Conservation (phyloP, 53 echinoderm and acorn worm genomes). For the Patiria pectinifera region DNA sequence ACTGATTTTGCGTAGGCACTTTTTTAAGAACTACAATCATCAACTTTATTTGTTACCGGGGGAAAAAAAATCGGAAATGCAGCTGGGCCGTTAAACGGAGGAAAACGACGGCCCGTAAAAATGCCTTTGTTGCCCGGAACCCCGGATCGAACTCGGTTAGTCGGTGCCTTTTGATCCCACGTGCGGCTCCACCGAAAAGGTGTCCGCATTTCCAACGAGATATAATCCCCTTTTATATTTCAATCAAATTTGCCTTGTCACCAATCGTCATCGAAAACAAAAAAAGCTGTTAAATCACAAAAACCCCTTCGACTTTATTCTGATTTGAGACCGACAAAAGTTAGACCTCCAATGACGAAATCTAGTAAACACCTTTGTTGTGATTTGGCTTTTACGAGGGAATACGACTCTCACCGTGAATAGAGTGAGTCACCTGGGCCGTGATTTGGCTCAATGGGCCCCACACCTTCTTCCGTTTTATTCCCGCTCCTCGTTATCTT, state of each 20-base stretch:
- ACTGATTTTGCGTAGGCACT: neutral
- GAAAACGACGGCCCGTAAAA: slow-evolving; percentile 34
- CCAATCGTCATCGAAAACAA: slow-evolving; percentile 36
- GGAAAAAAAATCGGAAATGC: slow-evolving; percentile 24
- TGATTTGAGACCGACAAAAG: neutral
- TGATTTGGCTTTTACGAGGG: slow-evolving; percentile 11
- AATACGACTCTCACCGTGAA: slow-evolving; percentile 10
- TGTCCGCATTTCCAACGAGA: neutral
- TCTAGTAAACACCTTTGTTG: slow-evolving; percentile 42
- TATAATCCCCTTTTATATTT: slow-evolving; percentile 39
- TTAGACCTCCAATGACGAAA: slow-evolving; percentile 14
- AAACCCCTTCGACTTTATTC: neutral
- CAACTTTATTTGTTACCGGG: neutral
- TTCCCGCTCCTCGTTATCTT: slow-evolving; percentile 45
- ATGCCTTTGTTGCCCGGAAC: slow-evolving; percentile 38
- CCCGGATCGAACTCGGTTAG: neutral
- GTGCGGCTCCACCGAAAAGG: neutral
- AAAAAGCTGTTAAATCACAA: slow-evolving; percentile 1
- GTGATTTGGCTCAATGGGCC: slow-evolving; percentile 35
- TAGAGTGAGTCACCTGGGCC: slow-evolving; percentile 42
- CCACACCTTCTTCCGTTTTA: slow-evolving; percentile 18
- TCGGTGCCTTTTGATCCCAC: slow-evolving; percentile 29
- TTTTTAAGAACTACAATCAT: neutral
- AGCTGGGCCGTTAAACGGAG: slow-evolving; percentile 15
- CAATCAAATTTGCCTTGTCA: slow-evolving; percentile 31